Conservation (phyloP, 2,113 vertebrate genomes). For the Capreolus pygargus region DNA sequence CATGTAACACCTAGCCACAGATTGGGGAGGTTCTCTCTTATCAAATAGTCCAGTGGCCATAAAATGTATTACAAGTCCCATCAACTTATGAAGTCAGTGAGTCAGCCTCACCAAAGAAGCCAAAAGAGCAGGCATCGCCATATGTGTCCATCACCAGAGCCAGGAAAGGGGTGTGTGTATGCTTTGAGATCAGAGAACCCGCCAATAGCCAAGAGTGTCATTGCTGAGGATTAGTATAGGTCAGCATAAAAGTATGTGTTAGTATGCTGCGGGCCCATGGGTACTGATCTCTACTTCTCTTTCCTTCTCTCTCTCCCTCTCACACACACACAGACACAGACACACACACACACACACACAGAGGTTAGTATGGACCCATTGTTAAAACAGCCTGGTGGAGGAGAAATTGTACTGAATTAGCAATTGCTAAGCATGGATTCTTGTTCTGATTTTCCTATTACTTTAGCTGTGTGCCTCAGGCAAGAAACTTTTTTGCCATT, state of each 20-base stretch:
- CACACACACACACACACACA: neutral
- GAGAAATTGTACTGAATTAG: neutral
- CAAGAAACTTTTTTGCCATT: neutral
- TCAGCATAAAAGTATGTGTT: neutral
- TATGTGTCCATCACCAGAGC: neutral
- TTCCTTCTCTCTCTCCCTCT: neutral
- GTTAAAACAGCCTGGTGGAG: neutral
- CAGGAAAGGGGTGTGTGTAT: neutral
- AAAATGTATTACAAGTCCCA: neutral
- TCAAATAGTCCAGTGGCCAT: neutral
- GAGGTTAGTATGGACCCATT: too few species aligned
- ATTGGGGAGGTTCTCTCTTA: neutral
- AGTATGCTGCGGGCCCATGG: neutral
- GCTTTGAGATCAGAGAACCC: neutral
- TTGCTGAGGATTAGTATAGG: neutral
- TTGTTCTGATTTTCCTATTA: neutral
- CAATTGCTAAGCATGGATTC: neutral
- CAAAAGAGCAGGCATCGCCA: rapidly evolving
- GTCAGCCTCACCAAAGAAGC: neutral
- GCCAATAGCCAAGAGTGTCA: neutral
- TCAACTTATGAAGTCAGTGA: neutral
- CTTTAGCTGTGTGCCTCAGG: neutral
- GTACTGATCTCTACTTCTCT: neutral
- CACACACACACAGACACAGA: neutral
- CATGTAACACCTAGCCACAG: neutral